Evolutionary conservation across 2,797 vertebrate species (phyloP).

Genomic region (Siniperca undulata): DNA sequence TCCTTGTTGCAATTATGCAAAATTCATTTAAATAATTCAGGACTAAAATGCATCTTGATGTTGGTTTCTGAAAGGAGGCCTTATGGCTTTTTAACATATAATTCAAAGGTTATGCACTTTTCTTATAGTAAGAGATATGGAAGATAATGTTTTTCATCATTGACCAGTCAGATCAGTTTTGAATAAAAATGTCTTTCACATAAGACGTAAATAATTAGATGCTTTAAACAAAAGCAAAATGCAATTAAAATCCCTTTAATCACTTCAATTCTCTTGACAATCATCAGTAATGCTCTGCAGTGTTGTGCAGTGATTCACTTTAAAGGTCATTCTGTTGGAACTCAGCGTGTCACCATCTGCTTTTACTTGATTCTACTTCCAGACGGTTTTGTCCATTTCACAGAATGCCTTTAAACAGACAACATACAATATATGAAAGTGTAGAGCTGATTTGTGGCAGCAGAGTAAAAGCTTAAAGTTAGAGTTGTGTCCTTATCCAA

Average conservation of each 20-base stretch:
- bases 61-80: neutral
- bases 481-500: neutral
- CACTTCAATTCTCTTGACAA: neutral
- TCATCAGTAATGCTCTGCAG: neutral
- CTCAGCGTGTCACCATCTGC: neutral
- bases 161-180: neutral
- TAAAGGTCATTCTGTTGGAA: neutral
- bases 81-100: neutral
- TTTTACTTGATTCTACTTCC: neutral
- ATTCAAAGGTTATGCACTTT: neutral
- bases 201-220: neutral
- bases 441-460: neutral
- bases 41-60: constrained; percentile 15
- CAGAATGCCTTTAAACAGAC: neutral
- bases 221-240: neutral
- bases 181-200: neutral
- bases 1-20: constrained; percentile 50
- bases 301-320: neutral
- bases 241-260: neutral
- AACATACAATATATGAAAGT: neutral
- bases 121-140: neutral
- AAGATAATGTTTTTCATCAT: neutral
- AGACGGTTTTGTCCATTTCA: neutral
- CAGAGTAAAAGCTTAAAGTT: neutral
- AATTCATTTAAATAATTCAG: constrained; percentile 53